Conservation (phyloP, 2,797 vertebrate genomes). For the Alauda arvensis region DNA sequence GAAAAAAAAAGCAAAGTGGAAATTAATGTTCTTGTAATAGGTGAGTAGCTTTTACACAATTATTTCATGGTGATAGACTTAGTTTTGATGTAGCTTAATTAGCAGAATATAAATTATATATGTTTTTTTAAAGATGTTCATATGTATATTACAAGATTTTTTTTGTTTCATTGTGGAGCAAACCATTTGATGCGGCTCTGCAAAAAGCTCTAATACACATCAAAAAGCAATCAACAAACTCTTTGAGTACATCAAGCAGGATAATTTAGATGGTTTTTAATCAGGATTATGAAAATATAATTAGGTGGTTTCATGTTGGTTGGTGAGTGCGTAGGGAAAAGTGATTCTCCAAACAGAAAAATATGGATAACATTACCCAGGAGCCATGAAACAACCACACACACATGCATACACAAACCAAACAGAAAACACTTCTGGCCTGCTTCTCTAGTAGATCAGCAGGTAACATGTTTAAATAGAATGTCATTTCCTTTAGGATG, state of each 20-base stretch:
- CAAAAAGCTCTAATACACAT: constrained; percentile 69
- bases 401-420: constrained; percentile 19
- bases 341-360: constrained; percentile 71
- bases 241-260: constrained; percentile 72
- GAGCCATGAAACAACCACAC: constrained; percentile 37
- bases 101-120: constrained; percentile 71
- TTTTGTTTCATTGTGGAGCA: constrained; percentile 67
- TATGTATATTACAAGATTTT: constrained; percentile 56
- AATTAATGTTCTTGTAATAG: constrained; percentile 70
- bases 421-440: constrained; percentile 20
- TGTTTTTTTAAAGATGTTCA: constrained; percentile 56
- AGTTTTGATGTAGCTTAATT: constrained; percentile 68
- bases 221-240: constrained; percentile 78
- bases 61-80: constrained; percentile 62
- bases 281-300: constrained; percentile 76
- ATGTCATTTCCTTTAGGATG: constrained; percentile 40
- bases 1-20: constrained; percentile 49
- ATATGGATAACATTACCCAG: constrained; percentile 55
- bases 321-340: constrained; percentile 66
- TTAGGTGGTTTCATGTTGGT: constrained; percentile 73
- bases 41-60: constrained; percentile 63
- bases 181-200: constrained; percentile 68
- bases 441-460: constrained; percentile 36
- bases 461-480: constrained; percentile 59
- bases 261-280: constrained; percentile 75